Conservation (phyloP, 2,888 invertebrate genomes). For the Ethmia dodecea region DNA sequence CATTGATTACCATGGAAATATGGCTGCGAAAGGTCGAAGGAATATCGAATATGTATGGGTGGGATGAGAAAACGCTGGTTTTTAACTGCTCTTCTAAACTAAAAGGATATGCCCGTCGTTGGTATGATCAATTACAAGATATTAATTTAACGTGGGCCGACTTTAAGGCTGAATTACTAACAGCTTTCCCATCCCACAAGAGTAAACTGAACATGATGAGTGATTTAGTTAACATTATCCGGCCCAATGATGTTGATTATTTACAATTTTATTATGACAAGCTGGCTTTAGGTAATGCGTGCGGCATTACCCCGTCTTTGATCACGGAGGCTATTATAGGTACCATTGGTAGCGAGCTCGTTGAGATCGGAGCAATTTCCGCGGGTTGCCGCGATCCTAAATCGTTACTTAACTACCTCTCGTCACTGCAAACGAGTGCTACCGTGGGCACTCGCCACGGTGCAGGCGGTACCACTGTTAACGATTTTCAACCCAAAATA, state of each 20-base stretch:
- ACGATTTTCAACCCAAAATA: not conserved
- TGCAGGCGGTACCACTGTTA: not conserved
- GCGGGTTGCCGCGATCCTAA: slow-evolving; percentile 5
- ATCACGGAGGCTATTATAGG: slow-evolving; percentile 8
- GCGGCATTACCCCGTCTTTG: not conserved
- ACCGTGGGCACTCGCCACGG: slow-evolving; percentile 1
- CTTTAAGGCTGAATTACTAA: not conserved
- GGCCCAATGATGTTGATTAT: not conserved
- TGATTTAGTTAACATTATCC: not conserved
- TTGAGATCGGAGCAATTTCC: slow-evolving; percentile 8
- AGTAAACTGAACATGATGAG: not conserved
- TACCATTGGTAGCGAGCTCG: slow-evolving; percentile 5
- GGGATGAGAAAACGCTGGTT: slow-evolving; percentile 4
- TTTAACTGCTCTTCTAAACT: slow-evolving; percentile 4
- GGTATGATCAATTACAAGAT: slow-evolving; percentile 3
- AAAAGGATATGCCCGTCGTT: slow-evolving; percentile 5
- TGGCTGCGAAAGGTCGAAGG: slow-evolving; percentile 5
- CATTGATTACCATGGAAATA: slow-evolving; percentile 2
- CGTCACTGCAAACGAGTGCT: too few relatives aligned
- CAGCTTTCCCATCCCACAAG: not conserved
- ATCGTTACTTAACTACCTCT: slow-evolving; percentile 1
- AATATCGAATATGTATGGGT: slow-evolving; percentile 6
- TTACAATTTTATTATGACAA: slow-evolving; percentile 4
- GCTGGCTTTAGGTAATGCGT: not conserved
- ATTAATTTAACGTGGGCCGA: not conserved